Percentiles rank a stretch among this genome's conserved stretches.
These are phyloP conservation scores for Dinomys branickii DNA, from an alignment of 2,113 vertebrate species.

Conservation along the genomic window DNA sequence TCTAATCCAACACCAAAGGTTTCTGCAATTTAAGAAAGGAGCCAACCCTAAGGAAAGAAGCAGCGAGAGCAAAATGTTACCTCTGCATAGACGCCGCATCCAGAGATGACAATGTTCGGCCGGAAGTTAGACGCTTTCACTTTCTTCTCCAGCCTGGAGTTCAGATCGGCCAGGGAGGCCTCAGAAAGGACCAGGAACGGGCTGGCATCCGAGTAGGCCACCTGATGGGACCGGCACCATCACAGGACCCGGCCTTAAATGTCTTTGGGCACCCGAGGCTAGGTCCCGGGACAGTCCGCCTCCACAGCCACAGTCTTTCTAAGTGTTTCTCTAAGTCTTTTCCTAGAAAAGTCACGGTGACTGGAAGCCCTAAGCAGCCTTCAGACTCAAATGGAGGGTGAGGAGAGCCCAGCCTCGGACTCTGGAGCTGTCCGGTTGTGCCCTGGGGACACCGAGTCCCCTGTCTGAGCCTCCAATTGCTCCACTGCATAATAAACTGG, in stretches of 20 bases:
- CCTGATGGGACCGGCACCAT: constrained; percentile 69
- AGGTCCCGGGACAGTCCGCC: neutral
- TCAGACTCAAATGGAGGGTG: too few species aligned
- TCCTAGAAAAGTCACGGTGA: neutral
- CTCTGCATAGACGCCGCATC: constrained; percentile 91
- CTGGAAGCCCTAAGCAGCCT: neutral
- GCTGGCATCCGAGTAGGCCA: constrained; percentile 90
- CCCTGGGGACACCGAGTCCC: neutral
- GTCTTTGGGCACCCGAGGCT: accelerated
- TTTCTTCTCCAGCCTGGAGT: constrained; percentile 87
- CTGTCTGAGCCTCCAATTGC: neutral
- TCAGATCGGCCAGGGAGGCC: constrained; percentile 92
- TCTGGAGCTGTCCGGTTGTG: neutral
- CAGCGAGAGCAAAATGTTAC: constrained; percentile 80
- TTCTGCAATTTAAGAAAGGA: neutral
- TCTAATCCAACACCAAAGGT: neutral
- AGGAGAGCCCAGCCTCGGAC: neutral
- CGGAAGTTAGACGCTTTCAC: constrained; percentile 90
- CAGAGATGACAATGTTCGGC: constrained; percentile 91
- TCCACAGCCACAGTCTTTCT: neutral
- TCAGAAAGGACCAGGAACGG: constrained; percentile 92
- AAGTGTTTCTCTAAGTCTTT: neutral
- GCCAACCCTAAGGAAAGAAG: neutral
- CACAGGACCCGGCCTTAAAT: neutral
- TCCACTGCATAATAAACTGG: neutral